Evolutionary conservation across 2,888 invertebrate genomes (phyloP), one percentile per base, ranked within the genome.

Genomic region (Philonicus albiceps): DNA sequence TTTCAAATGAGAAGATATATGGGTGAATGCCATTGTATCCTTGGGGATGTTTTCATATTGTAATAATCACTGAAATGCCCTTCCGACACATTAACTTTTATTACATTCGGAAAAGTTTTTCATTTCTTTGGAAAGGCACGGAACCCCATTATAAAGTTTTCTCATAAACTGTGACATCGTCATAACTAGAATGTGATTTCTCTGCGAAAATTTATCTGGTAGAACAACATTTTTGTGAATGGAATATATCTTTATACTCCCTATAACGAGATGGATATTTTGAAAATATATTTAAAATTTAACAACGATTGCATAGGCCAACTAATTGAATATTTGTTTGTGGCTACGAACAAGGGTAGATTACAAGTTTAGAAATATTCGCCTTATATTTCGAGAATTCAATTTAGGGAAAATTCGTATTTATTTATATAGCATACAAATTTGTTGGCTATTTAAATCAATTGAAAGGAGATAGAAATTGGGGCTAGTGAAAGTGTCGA

Each of bases 1-100:
- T 64, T 27, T 19, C 27, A 3, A 3, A 19, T 22, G 27, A 13
- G 22, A 19, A 64, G 64, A 64, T 64, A 64, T 64, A 8, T 53
- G 64, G 22, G 64, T 64, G 64, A 64, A 19, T 64, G 27, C 3
- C 64, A n/a, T 55, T n/a, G 64, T 64, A 64, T 22, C 64, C 64
- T 0, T n/a, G n/a, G 3, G 64, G 27, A 27, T 64, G 64, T 80
- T 80, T 49, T 80, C 49, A 80, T 80, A 80, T 49, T 80, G 53
- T 80, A 49, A 80, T 80, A 80, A 53, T 80, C 80, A 49, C 80
- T 27, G 27, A 80, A 31, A n/a, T n/a, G 11, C 22, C 80, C 31
- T 80, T 80, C 80, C 40, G 53, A 22, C 49, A 30, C 80, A 80
- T 80, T 80, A 80, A 30, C 49, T 80, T 80, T 80, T 80, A 80